Evolutionary conservation across 2,888 invertebrate species (phyloP).

Genomic region (Oscheius onirici): DNA sequence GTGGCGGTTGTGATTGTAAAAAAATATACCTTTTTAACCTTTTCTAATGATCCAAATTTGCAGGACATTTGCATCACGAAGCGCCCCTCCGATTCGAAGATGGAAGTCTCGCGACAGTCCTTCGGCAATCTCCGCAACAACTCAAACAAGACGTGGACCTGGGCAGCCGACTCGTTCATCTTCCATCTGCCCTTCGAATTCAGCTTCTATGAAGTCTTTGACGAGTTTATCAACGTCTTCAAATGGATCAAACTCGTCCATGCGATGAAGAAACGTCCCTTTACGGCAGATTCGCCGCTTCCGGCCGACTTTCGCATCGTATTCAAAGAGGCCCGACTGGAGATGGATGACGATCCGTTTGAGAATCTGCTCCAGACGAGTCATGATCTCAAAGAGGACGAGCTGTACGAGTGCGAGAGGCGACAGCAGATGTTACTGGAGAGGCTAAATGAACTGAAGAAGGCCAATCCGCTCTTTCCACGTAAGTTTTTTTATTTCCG

Average conservation of each 20-base stretch:
- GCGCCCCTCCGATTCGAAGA: slow-evolving; percentile 18
- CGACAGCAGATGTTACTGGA: slow-evolving; percentile 87
- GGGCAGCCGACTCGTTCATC: slow-evolving; percentile 66
- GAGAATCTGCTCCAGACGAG: slow-evolving; percentile 86
- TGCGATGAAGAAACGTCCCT: slow-evolving; percentile 77
- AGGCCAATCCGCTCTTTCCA: slow-evolving; percentile 81
- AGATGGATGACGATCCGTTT: slow-evolving; percentile 96
- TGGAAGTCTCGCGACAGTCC: slow-evolving; percentile 34
- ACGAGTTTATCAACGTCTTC: slow-evolving; percentile 81
- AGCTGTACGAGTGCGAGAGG: slow-evolving; percentile 91
- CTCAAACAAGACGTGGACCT: slow-evolving; percentile 70
- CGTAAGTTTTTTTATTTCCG: slow-evolving; percentile 71
- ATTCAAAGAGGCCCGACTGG: slow-evolving; percentile 84
- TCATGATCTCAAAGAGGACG: slow-evolving; percentile 92
- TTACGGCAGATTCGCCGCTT: slow-evolving; percentile 80
- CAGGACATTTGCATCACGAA: slow-evolving; percentile 38
- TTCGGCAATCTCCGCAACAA: slow-evolving; percentile 28
- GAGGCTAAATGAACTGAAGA: slow-evolving; percentile 84
- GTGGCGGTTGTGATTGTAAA: too few species aligned
- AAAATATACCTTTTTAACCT: too few species aligned
- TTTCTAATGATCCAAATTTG: not conserved
- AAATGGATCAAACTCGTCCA: slow-evolving; percentile 89
- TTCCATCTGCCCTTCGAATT: slow-evolving; percentile 73
- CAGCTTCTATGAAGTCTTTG: slow-evolving; percentile 73
- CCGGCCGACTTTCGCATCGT: slow-evolving; percentile 90